Conservation (phyloP, 1,140 invertebrate species). For the Danaus plexippus region DNA sequence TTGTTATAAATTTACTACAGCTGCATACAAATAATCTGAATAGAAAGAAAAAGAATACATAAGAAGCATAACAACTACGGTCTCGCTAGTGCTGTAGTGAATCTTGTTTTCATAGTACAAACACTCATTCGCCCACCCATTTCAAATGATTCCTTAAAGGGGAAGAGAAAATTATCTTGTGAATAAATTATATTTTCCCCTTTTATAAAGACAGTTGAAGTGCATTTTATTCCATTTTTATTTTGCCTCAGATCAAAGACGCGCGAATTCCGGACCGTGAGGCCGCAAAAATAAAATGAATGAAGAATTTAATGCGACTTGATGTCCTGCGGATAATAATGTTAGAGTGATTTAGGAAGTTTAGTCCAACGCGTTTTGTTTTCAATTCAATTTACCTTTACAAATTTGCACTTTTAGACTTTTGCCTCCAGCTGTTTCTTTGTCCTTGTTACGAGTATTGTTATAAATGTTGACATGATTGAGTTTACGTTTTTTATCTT, state of each 20-base stretch:
- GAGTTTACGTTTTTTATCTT: too few species aligned
- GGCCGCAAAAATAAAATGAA: slow-evolving; percentile 64
- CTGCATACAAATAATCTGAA: slow-evolving; percentile 17
- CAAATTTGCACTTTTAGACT: slow-evolving; percentile 29
- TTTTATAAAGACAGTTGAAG: slow-evolving; percentile 68
- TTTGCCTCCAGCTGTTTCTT: slow-evolving; percentile 13
- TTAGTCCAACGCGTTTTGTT: slow-evolving; percentile 49
- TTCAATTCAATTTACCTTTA: slow-evolving; percentile 50
- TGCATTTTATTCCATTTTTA: slow-evolving; percentile 68
- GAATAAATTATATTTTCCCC: slow-evolving; percentile 71
- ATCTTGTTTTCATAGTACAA: slow-evolving; percentile 37
- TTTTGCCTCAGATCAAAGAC: slow-evolving; percentile 64
- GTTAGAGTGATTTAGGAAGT: slow-evolving; percentile 56
- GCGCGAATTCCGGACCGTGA: slow-evolving; percentile 57
- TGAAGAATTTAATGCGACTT: slow-evolving; percentile 66
- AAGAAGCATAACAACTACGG: slow-evolving; percentile 31
- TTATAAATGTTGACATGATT: not conserved
- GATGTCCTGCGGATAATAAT: slow-evolving; percentile 60
- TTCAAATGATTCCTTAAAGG: slow-evolving; percentile 58
- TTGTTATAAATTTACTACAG: slow-evolving; percentile 12
- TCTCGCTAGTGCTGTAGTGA: slow-evolving; percentile 33
- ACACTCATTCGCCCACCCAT: slow-evolving; percentile 54
- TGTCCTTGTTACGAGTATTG: slow-evolving; percentile 12
- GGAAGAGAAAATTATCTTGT: slow-evolving; percentile 69
- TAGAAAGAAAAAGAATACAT: slow-evolving; percentile 25